Evolutionary conservation across 2,113 vertebrate genomes (phyloP).

Genomic region (Bufo bufo): DNA sequence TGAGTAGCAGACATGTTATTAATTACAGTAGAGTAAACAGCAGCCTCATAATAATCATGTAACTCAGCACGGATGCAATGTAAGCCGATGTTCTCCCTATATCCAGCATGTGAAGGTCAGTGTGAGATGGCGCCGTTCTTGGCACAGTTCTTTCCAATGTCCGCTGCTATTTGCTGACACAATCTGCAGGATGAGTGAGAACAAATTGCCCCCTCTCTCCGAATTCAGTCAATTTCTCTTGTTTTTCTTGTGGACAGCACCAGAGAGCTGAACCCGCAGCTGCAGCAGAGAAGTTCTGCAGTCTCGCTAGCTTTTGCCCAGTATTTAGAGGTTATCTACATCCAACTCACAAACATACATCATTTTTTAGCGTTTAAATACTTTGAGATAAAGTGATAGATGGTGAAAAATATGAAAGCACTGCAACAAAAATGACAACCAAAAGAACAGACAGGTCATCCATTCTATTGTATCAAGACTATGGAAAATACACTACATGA

Average conservation of each 20-base stretch:
- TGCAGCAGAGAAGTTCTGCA: not conserved
- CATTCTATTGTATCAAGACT: not conserved
- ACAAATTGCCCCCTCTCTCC: not conserved
- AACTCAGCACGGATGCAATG: not conserved
- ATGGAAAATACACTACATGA: not conserved
- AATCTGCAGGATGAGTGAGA: constrained; percentile 28
- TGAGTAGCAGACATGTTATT: not conserved
- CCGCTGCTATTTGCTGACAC: constrained; percentile 16
- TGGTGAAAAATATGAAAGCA: not conserved
- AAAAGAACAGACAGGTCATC: not conserved
- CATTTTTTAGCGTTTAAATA: not conserved
- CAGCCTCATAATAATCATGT: not conserved
- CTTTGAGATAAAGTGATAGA: not conserved
- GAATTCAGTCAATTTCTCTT: constrained; percentile 36
- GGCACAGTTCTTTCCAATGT: not conserved
- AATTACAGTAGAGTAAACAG: not conserved
- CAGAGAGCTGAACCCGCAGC: not conserved
- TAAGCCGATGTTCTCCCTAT: not conserved
- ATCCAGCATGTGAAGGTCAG: constrained; percentile 21
- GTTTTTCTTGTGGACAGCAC: constrained; percentile 13
- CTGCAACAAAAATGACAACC: not conserved
- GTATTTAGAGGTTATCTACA: not conserved
- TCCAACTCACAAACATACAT: not conserved
- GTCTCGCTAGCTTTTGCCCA: not conserved
- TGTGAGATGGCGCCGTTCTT: not conserved